Evolutionary conservation across 2,888 invertebrate species (phyloP).

Genomic region (Galerucella pusilla): DNA sequence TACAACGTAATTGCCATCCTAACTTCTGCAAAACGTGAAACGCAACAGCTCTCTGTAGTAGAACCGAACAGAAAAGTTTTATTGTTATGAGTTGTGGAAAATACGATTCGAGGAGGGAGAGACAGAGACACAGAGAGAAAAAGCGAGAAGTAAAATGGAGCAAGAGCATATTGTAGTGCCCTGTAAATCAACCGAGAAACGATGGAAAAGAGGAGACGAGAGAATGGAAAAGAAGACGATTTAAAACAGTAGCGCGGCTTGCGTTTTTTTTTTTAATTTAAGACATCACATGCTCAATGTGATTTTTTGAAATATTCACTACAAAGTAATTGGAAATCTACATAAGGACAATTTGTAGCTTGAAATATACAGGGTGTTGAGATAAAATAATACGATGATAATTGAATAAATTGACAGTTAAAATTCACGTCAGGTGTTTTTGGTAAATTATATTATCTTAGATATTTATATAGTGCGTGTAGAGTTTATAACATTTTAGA

Average conservation of each 20-base stretch:
- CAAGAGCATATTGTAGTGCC: constrained; percentile 51
- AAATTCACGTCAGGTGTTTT: no score
- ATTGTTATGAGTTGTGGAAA: constrained; percentile 41
- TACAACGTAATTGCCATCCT: not conserved
- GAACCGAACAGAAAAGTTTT: constrained; percentile 33
- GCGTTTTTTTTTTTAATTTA: not conserved
- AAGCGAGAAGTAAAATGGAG: constrained; percentile 42
- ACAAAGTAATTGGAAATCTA: no score
- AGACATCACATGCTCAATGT: no score
- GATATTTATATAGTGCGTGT: no score
- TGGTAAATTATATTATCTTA: no score
- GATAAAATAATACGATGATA: no score
- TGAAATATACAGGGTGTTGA: no score
- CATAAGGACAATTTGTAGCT: no score
- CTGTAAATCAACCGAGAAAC: constrained; percentile 54
- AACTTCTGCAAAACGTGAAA: constrained; percentile 1
- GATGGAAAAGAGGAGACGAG: constrained; percentile 54
- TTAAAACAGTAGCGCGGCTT: constrained; percentile 16
- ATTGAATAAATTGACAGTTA: no score
- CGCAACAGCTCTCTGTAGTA: not conserved
- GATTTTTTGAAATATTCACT: no score
- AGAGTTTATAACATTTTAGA: no score
- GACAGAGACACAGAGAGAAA: constrained; percentile 26
- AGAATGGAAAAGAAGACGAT: constrained; percentile 41
- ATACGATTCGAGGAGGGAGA: constrained; percentile 27